Evolutionary conservation across 2,113 vertebrate species (phyloP).

Genomic region (Rhombomys opimus): DNA sequence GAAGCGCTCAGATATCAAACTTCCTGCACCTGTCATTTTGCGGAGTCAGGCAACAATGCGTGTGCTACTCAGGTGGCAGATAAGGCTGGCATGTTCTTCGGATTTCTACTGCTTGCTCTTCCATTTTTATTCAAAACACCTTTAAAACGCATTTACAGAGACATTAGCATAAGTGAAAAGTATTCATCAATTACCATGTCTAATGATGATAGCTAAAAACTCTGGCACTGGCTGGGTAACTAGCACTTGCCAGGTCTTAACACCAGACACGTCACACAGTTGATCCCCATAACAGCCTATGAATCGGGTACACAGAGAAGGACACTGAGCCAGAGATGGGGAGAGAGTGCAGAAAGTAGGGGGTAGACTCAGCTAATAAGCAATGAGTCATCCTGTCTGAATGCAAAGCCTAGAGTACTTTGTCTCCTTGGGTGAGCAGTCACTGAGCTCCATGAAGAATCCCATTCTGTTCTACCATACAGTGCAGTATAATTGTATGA

Average conservation of each 20-base stretch:
- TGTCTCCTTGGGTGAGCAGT: not conserved
- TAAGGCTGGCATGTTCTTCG: not conserved
- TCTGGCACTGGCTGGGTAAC: not conserved
- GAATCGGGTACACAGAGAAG: not conserved
- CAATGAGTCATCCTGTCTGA: not conserved
- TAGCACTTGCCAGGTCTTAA: not conserved
- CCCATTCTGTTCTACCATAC: not conserved
- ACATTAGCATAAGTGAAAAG: not conserved
- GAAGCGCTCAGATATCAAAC: not conserved
- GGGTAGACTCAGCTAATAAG: not conserved
- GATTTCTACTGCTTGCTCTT: not conserved
- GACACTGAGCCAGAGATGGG: not conserved
- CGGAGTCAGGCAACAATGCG: rapidly evolving
- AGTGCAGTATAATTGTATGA: not conserved
- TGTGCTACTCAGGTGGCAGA: not conserved
- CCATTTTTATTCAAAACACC: not conserved
- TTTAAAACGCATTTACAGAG: not conserved
- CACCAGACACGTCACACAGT: not conserved
- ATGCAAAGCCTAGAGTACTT: not conserved
- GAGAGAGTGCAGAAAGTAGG: not conserved
- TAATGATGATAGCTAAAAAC: not conserved
- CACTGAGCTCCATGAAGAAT: not conserved
- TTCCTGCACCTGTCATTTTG: not conserved
- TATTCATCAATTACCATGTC: not conserved
- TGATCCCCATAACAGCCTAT: not conserved